A percentile compares a stretch with the other conserved stretches of the same genome.
phyloP scores from a whole-genome alignment of 2,888 invertebrate species.

The Thera britannica region DNA sequence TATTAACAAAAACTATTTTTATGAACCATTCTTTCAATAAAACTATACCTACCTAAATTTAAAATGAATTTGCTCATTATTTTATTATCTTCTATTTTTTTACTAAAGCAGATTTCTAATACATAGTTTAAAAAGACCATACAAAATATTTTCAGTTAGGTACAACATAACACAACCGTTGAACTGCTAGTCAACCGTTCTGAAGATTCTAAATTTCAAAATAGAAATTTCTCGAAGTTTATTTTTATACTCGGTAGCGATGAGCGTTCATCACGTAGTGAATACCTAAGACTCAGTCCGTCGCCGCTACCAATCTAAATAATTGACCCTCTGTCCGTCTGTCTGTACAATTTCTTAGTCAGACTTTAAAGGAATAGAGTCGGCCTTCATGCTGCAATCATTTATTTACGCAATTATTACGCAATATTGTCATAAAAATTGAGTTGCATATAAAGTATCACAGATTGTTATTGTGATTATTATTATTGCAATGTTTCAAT shows the following conservation, averaged over 20 bases:
- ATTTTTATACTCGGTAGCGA: constrained; percentile 30
- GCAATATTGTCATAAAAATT: neutral
- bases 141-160: constrained; percentile 3
- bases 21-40: too few species aligned
- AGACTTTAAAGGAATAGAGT: constrained; percentile 59
- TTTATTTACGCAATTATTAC: neutral
- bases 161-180: neutral
- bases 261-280: constrained; percentile 60
- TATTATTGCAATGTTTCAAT: constrained; percentile 14
- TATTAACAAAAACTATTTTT: too few species aligned
- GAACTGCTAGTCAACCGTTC: neutral
- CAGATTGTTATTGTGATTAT: neutral
- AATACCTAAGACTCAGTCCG: constrained; percentile 55
- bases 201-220: constrained; percentile 11
- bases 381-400: constrained; percentile 26
- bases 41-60: too few species aligned
- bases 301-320: constrained; percentile 83
- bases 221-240: constrained; percentile 21
- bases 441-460: neutral
- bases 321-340: constrained; percentile 81
- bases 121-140: neutral
- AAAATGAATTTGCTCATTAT: too few species aligned
- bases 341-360: constrained; percentile 68
- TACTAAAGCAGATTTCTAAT: too few species aligned
- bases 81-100: too few species aligned